Base-by-base conservation (phyloP, 1,140 invertebrate species). In the Pentalonia nigronervosa region DNA sequence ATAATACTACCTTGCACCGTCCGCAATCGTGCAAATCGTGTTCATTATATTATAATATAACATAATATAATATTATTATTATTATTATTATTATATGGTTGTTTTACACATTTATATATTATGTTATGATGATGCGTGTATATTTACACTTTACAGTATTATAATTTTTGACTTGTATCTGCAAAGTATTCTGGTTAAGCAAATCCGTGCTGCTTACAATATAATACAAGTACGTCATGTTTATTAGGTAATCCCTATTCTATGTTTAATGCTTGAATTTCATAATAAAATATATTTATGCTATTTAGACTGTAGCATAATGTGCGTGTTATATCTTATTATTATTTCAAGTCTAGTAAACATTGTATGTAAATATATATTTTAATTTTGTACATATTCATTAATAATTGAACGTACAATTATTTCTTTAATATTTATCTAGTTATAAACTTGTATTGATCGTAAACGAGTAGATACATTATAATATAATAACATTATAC, bases 11-110 rank as follows among this genome's bases (percentile, higher is more conserved):
- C 9, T 17, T 45, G 47, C 47, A 88, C 30, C 83, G 25, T 30
- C 83, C 25, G 25, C 84, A 88, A 88, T 90, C 88, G 88, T 90
- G 89, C 89, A 67, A 90, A 90, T 90, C 89, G 89, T 67, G 89
- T 90, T 90, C 89, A 36, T 90, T 90, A 60, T 89, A 89, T 25
- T 89, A 89, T 36, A 56, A 56, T 89, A 47, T 7, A 41, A 41
- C n/a, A n/a, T n/a, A n/a, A n/a, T n/a, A n/a, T n/a, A n/a, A n/a
- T 81, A 81, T 34, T 81, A 88, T 50, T 88, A 45, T 47, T 45
- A 87, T 47, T 41, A 41, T 41, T 84, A 45, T 47, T 53, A 7
- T 30, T 45, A 86, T 86, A 47, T 11, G 45, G 83, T 84, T 87
- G 17, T 48, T 25, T n/a, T 48, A 34, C 84, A 14, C 36, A 48